Conservation (phyloP, 2,113 vertebrate genomes). For the Sturnus vulgaris region DNA sequence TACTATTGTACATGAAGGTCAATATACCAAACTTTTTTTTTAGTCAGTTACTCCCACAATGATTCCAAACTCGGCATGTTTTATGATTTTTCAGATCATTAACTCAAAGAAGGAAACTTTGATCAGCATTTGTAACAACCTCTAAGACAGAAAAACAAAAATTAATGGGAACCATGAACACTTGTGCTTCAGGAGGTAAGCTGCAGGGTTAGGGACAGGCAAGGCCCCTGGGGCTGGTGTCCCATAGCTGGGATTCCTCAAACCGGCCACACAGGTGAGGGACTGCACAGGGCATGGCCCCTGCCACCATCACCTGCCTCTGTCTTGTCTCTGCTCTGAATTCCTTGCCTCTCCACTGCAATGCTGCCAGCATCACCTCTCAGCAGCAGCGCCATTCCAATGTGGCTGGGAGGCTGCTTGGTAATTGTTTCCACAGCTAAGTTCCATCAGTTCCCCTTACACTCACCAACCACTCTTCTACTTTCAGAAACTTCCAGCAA, state of each 20-base stretch:
- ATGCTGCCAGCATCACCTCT: neutral
- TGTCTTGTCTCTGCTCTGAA: neutral
- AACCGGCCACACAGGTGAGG: neutral
- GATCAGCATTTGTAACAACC: neutral
- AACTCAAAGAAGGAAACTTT: neutral
- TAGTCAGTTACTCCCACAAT: neutral
- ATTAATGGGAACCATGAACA: neutral
- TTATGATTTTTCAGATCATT: neutral
- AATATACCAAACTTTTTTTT: neutral
- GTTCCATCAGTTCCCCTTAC: neutral
- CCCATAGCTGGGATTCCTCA: neutral
- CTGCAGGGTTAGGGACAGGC: neutral
- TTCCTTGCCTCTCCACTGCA: neutral
- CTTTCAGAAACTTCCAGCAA: neutral
- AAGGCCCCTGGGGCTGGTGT: neutral
- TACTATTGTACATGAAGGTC: neutral
- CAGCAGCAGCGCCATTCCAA: neutral
- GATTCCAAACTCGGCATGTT: neutral
- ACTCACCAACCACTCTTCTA: neutral
- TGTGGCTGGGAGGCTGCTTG: neutral
- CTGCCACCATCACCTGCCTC: neutral
- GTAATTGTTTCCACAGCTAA: neutral
- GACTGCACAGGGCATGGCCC: fast-evolving
- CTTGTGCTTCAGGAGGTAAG: neutral
- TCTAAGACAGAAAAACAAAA: neutral